Evolutionary conservation across 2,797 vertebrate genomes (phyloP), one percentile per base, ranked within the genome.

Genomic region (Erpetoichthys calabaricus): DNA sequence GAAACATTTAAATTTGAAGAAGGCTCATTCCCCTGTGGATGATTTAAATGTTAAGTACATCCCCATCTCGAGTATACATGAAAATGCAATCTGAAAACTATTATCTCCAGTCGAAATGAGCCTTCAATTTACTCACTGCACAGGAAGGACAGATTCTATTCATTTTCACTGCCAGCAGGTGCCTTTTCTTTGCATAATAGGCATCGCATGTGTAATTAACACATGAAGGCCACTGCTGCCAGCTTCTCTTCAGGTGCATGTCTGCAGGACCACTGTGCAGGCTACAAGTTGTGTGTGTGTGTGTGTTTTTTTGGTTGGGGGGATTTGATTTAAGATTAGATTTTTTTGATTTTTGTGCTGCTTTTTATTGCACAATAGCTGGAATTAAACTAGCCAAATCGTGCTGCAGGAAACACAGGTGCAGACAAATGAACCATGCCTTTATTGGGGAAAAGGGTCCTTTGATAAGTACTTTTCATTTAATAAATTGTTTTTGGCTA

Each of bases 201-300:
- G 85, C 87, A 91, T 89, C 76, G 73, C 79, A 81, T 80, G 79
- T 89, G 88, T 93, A 92, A 97, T 96, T 96, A 96, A 91, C 92
- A 94, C 91, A 72, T 87, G 78, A 80, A 75, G 75, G 79, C 80
- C 73, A 69, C 67, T 61, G 68, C 79, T 74, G 73, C 80, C 73
- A 65, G 75, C 63, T 71, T 73, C 73, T 65, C 81, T 78, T 78
- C 84, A 81, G 85, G 85, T 85, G 68, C 81, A 70, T 64, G 72
- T 70, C 73, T 73, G 78, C 73, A 71, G 70, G 78, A 75, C 72
- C 72, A 68, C 62, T 62, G 64, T 59, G 64, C 64, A 67, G 70
- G 62, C 68, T 67, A 10, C 59, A n/a, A 60, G 62, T 74, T 45
- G 51, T 25, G 5, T 43, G 42, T 42, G 55, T 56, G 55, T 45